phyloP scores from a whole-genome alignment of 1,140 invertebrate species.

The Himalopsyche phryganea region DNA sequence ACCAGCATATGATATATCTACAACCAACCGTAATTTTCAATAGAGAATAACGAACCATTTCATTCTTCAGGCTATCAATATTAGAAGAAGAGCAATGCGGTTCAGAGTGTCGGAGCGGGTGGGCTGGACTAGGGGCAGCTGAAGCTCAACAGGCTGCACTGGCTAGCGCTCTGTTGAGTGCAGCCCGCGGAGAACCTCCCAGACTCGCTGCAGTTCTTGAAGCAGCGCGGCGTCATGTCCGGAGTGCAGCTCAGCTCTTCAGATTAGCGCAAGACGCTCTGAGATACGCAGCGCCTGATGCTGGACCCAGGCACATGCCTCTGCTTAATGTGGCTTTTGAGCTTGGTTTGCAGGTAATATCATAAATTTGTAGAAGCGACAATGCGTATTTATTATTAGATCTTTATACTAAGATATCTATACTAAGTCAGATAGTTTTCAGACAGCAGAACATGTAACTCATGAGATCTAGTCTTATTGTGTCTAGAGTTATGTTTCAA shows the following conservation, averaged over 20 bases:
- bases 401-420: no score
- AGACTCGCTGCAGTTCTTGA: slow-evolving; percentile 70
- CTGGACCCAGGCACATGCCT: slow-evolving; percentile 66
- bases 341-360: slow-evolving; percentile 68
- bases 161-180: slow-evolving; percentile 74
- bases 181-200: slow-evolving; percentile 66
- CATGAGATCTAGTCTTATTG: no score
- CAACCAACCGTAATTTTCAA: no score
- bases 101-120: slow-evolving; percentile 49
- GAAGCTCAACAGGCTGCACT: slow-evolving; percentile 79
- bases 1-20: no score
- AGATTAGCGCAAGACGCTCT: slow-evolving; percentile 81
- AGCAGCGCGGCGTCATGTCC: slow-evolving; percentile 74
- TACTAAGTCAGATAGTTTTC: no score
- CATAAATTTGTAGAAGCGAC: slow-evolving; percentile 10
- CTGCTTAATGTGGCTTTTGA: slow-evolving; percentile 76
- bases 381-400: slow-evolving; percentile 1
- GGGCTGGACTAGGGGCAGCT: slow-evolving; percentile 62
- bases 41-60: no score
- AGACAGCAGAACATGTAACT: no score
- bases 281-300: slow-evolving; percentile 73
- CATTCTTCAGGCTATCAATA: slow-evolving; percentile 68
- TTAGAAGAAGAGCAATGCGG: slow-evolving; percentile 70
- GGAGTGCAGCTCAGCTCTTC: slow-evolving; percentile 78
- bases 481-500: no score